These are phyloP conservation scores for Garra rufa DNA, from an alignment of 2,113 vertebrate genomes.

Conservation along the genomic window DNA sequence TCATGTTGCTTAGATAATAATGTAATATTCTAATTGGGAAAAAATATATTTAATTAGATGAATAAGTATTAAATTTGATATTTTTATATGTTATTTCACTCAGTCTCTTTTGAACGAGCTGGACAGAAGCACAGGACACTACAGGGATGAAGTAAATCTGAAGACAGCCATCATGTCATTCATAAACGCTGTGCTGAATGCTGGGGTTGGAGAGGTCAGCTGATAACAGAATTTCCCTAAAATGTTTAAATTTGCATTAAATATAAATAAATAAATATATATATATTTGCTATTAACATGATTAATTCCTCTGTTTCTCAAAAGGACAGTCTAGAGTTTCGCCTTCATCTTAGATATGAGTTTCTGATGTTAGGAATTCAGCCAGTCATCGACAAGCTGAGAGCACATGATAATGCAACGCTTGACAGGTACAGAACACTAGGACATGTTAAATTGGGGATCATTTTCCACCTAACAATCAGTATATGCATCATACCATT, in stretches of 20 bases:
- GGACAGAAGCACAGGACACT: slow-evolving; percentile 93
- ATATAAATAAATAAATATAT: no score
- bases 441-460: background rate
- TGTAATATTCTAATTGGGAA: background rate
- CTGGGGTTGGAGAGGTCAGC: slow-evolving; percentile 94
- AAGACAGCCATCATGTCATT: slow-evolving; percentile 99
- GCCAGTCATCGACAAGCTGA: slow-evolving; percentile 82
- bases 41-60: background rate
- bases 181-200: slow-evolving; percentile 96
- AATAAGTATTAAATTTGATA: background rate
- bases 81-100: slow-evolving; percentile 25
- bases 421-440: slow-evolving; percentile 86
- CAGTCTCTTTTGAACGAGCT: slow-evolving; percentile 95
- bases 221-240: background rate
- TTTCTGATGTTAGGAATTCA: slow-evolving; percentile 90
- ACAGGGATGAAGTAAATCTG: slow-evolving; percentile 97
- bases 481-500: background rate
- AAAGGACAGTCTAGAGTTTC: slow-evolving; percentile 95
- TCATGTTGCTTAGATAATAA: background rate
- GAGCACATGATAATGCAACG: slow-evolving; percentile 95
- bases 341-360: slow-evolving; percentile 95
- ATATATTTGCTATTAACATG: background rate
- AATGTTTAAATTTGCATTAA: background rate
- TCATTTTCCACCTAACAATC: background rate
- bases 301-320: background rate